Evolutionary conservation across 2,797 vertebrate species (phyloP), one percentile per base, ranked within the genome.

Genomic region (Chaenodraco wilsoni): DNA sequence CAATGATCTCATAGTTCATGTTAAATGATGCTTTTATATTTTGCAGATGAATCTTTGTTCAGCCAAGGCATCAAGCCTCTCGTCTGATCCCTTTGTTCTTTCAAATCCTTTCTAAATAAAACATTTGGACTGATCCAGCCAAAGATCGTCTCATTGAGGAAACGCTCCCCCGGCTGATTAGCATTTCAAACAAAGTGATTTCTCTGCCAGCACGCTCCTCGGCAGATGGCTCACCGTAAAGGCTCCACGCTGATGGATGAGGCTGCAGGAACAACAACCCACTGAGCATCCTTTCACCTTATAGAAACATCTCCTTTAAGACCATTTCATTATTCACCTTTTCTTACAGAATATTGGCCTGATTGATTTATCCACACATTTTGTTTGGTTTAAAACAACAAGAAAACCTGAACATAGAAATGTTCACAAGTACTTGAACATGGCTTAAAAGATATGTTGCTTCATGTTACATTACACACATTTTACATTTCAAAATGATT

Each of bases 111-210:
- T 37, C 33, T 37, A 1, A 37, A 37, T 37, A 0, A 37, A 0
- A 37, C 4, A 37, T 37, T 37, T 37, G 33, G 33, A 37, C 33
- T 9, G 2, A 27, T 27, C 27, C 9, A 37, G 8, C 9, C 33
- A 37, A 9, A 37, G 33, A 6, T 37, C 1, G 33, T 27, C 27
- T 27, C 27, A 27, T 4, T 37, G 9, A 12, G 33, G 66, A 21
- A 60, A 10, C 69, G 67, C 62, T 74, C 7, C 10, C 13, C 43
- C 0, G 40, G 55, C 65, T 67, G 15, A 86, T 86, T 83, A 78
- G 78, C 78, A 84, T 79, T 83, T 81, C 75, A 86, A 83, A 81
- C 78, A 56, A 8, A 37, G 78, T 73, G 64, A 80, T 82, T 83
- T 72, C 70, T 81, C 72, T 84, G 37, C 3, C 76, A 65, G 72